Evolutionary conservation across 2,888 invertebrate genomes (phyloP).

Genomic region (Stictocephala bisonia): DNA sequence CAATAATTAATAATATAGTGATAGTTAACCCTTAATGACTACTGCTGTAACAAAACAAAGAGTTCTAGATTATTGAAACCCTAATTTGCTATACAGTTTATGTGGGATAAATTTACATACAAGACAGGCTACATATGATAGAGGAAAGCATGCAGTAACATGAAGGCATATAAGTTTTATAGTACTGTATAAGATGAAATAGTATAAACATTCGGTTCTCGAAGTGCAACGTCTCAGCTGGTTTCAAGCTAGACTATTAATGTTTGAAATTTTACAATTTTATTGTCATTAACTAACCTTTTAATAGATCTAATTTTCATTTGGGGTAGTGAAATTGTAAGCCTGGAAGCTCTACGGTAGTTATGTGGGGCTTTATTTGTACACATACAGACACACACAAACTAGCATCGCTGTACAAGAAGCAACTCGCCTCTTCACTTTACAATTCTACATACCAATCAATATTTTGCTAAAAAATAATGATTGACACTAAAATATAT

Average conservation of each 20-base stretch:
- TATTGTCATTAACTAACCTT: constrained; percentile 44
- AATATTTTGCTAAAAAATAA: constrained; percentile 43
- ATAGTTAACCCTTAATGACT: too few species aligned
- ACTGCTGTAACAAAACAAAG: constrained; percentile 15
- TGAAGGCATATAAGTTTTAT: constrained; percentile 12
- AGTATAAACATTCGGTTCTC: not conserved
- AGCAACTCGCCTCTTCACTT: constrained; percentile 12
- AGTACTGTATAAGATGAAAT: not conserved
- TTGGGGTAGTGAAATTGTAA: constrained; percentile 9
- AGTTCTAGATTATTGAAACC: constrained; percentile 1
- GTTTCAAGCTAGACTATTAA: constrained; percentile 12
- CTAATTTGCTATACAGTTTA: constrained; percentile 28
- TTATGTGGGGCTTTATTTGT: not conserved
- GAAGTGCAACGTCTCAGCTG: not conserved
- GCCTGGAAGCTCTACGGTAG: constrained; percentile 42
- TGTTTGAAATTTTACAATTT: constrained; percentile 32
- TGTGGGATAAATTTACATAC: constrained; percentile 26
- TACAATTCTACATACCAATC: constrained; percentile 29
- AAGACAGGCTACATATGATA: constrained; percentile 27
- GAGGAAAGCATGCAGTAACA: constrained; percentile 27
- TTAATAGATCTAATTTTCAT: constrained; percentile 17
- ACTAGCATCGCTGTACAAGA: constrained; percentile 34
- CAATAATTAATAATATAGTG: too few species aligned
- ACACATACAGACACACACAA: constrained; percentile 23
- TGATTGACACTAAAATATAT: constrained; percentile 48